Percentiles rank a stretch among this genome's conserved stretches.
These are phyloP conservation scores for Phymanthus crucifer DNA, from an alignment of 92 coral and sea anemone genomes.

Conservation along the genomic window DNA sequence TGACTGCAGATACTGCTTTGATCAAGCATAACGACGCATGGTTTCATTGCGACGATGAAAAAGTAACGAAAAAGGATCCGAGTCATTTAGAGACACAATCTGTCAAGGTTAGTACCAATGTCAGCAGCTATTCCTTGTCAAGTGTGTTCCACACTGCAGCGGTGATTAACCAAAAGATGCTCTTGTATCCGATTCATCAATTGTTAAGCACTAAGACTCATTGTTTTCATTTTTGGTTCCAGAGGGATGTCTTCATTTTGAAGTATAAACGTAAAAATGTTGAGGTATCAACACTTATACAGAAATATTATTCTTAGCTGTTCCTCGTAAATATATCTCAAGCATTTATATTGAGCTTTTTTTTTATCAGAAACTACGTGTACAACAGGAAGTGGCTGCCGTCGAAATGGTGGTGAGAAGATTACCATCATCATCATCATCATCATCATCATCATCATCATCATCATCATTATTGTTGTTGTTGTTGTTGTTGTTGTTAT, in stretches of 20 bases:
- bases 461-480: too few species aligned
- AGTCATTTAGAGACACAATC: not conserved
- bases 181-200: not conserved
- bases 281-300: not conserved
- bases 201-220: not conserved
- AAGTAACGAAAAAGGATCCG: not conserved
- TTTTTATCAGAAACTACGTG: not conserved
- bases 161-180: not conserved
- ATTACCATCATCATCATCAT: too few species aligned
- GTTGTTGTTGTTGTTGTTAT: too few species aligned
- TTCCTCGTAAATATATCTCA: not conserved
- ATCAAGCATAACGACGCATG: not conserved
- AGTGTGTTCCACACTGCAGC: too few species aligned
- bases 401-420: not conserved
- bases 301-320: not conserved
- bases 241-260: not conserved
- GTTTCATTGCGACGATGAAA: not conserved
- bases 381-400: not conserved
- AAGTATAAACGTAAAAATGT: not conserved
- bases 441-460: too few species aligned
- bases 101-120: not conserved
- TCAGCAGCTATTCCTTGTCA: too few species aligned
- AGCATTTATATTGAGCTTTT: not conserved
- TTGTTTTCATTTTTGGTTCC: not conserved
- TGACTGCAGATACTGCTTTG: not conserved